Evolutionary conservation across 1,140 invertebrate species (phyloP).

Genomic region (Drosophila albomicans): DNA sequence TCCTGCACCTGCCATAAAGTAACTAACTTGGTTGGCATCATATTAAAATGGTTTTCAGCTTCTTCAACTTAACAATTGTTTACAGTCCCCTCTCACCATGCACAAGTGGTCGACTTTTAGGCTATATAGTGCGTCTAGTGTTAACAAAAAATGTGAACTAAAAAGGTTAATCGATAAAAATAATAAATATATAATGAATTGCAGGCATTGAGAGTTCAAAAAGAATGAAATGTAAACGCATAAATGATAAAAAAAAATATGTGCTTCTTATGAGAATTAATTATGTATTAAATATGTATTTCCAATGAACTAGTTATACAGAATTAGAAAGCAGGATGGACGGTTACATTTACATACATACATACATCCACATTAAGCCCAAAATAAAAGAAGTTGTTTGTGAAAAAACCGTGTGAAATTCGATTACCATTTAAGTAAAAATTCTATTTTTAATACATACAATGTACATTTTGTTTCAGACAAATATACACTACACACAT

Average conservation of each 20-base stretch:
- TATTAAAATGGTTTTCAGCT: not conserved
- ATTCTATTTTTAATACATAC: conserved; percentile 47
- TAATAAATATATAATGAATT: conserved; percentile 37
- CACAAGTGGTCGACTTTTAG: conserved; percentile 62
- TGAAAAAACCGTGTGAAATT: conserved; percentile 46
- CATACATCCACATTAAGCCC: conserved; percentile 40
- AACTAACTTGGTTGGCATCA: not conserved
- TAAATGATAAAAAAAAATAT: conserved; percentile 67
- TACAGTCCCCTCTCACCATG: conserved; percentile 13
- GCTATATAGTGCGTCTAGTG: conserved; percentile 74
- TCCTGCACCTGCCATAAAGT: not conserved
- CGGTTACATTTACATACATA: conserved; percentile 29
- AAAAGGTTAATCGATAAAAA: conserved; percentile 35
- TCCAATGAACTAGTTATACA: conserved; percentile 71
- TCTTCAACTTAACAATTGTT: conserved; percentile 4
- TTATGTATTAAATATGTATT: conserved; percentile 69
- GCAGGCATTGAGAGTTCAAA: conserved; percentile 65
- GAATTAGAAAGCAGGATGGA: conserved; percentile 39
- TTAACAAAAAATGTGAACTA: conserved; percentile 50
- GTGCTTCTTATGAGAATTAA: conserved; percentile 80
- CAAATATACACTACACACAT: conserved; percentile 32
- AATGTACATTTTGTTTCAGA: conserved; percentile 51
- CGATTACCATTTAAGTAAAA: conserved; percentile 49
- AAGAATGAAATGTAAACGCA: conserved; percentile 79
- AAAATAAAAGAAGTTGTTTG: conserved; percentile 39